These are phyloP conservation scores for Neolamprologus kungweensis DNA, from an alignment of 2,113 vertebrate species.

Conservation along the genomic window DNA sequence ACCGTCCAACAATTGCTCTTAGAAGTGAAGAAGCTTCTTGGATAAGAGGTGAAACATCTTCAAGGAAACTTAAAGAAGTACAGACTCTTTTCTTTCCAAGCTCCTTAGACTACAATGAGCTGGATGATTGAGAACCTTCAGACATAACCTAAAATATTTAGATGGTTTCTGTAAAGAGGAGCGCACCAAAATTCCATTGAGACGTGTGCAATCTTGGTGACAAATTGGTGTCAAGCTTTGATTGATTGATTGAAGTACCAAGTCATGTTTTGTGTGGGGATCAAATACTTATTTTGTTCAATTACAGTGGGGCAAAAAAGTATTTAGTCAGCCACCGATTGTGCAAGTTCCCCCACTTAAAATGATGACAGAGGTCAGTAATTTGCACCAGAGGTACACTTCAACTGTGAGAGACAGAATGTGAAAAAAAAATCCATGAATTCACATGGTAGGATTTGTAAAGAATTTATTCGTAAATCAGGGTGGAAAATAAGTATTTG, in stretches of 20 bases:
- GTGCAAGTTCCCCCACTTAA: too few species aligned
- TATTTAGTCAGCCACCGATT: too few species aligned
- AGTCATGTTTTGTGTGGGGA: neutral
- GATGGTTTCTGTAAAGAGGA: neutral
- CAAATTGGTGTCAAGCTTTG: neutral
- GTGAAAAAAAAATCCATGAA: too few species aligned
- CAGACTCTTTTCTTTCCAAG: neutral
- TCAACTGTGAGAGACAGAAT: too few species aligned
- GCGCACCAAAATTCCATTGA: neutral
- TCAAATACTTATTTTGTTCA: neutral
- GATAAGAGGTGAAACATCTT: neutral
- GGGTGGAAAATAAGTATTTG: too few species aligned
- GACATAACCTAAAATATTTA: neutral
- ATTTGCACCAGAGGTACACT: too few species aligned
- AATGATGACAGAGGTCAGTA: too few species aligned
- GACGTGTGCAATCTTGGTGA: neutral
- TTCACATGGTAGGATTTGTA: too few species aligned
- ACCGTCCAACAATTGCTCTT: neutral
- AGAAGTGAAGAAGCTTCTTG: neutral
- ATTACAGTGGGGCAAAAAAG: neutral
- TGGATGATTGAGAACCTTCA: neutral
- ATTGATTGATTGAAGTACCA: neutral
- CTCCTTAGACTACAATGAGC: neutral
- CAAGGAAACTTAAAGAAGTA: neutral
- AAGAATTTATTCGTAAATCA: too few species aligned